phyloP scores from a whole-genome alignment of 1,140 invertebrate genomes.

The Drosophila lowei region DNA sequence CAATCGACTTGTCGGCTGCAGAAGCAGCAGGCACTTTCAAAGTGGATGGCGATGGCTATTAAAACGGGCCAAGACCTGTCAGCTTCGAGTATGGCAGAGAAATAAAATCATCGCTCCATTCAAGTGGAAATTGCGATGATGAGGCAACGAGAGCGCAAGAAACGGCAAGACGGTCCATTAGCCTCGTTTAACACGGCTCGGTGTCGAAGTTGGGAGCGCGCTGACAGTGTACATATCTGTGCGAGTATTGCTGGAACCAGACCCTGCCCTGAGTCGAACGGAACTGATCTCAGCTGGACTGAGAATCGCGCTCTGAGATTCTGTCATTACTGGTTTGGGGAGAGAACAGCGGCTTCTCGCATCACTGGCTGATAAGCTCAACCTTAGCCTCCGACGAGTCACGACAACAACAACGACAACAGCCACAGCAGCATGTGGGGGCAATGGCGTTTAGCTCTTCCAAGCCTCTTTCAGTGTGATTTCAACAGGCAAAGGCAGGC shows the following conservation, averaged over 20 bases:
- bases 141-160: constrained; percentile 21
- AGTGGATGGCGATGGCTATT: constrained; percentile 52
- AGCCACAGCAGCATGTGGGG: constrained; percentile 9
- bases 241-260: constrained; percentile 9
- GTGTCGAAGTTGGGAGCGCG: background rate
- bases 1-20: constrained; percentile 66
- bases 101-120: constrained; percentile 53
- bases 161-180: constrained; percentile 21
- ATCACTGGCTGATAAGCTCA: constrained; percentile 53
- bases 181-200: background rate
- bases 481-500: constrained; percentile 36
- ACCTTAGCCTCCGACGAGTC: constrained; percentile 3
- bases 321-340: constrained; percentile 11
- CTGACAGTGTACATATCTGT: background rate
- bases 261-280: background rate
- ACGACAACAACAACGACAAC: constrained; percentile 1
- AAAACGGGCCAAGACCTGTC: constrained; percentile 64
- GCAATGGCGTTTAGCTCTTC: constrained; percentile 21
- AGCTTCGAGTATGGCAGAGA: constrained; percentile 47
- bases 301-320: constrained; percentile 8
- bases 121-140: constrained; percentile 53
- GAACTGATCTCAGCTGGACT: constrained; percentile 3
- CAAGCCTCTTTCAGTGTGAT: constrained; percentile 49
- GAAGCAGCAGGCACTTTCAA: constrained; percentile 31
- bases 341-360: constrained; percentile 30